Base-by-base conservation (phyloP, 2,797 vertebrate genomes). In the Oreonectes daqikongensis region DNA sequence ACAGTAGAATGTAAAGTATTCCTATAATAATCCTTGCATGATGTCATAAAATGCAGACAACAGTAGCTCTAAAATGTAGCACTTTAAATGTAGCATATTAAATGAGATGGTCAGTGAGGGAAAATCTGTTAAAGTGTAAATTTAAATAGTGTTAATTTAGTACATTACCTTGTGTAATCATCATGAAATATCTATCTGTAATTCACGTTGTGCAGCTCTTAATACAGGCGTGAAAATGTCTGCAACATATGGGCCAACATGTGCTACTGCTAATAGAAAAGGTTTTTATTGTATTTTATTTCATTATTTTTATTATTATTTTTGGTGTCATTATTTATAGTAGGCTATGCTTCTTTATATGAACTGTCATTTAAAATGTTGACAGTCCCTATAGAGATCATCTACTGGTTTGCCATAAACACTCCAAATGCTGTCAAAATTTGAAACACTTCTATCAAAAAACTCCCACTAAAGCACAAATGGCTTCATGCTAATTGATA, bases 61-160 rank as follows among this genome's bases (percentile, higher is more conserved):
- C 42, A 60, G 55, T 77, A 77, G 75, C 55, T 61, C 4, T 69
- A 40, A 75, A 61, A 69, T 77, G 66, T 77, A 77, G 75, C 75
- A 77, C 44, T 69, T 77, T 77, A n/a, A n/a, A 22, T 32, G 30
- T 4, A 18, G 5, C 18, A 30, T 60, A 28, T 50, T 38, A n/a
- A 5, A 50, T 72, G 4, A 53, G 32, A 26, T 50, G 48, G 7
- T 64, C 30, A 64, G n/a, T 38, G 28, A 22, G 2, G 32, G 44
- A 32, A 32, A 28, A 17, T 72, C 1, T 30, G 18, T 46, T 72
- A 2, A 35, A 32, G 60, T 42, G 17, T 65, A 66, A 10, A 30
- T 65, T 65, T 52, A 30, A 46, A 72, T 17, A 63, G 10, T 50
- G 6, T 67, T 40, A 18, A 48, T 64, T 59, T 35, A 40, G 40